These are phyloP conservation scores for Marronus borbonicus DNA, from an alignment of 2,888 invertebrate species.

Conservation along the genomic window DNA sequence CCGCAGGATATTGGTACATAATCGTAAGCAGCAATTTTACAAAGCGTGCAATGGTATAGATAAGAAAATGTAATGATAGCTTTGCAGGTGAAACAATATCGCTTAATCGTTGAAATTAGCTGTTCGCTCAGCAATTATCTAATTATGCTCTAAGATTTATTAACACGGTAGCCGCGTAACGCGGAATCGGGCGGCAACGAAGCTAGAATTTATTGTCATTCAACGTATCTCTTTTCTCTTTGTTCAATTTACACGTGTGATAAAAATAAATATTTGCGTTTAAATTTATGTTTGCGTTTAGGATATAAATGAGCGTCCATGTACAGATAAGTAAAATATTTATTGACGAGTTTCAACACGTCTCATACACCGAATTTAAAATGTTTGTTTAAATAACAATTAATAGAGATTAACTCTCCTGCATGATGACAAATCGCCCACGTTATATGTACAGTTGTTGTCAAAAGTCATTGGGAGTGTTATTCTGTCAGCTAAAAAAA, in stretches of 20 bases:
- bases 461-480: no score
- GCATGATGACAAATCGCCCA: not conserved
- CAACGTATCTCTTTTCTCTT: conserved; percentile 4
- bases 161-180: conserved; percentile 6
- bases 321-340: conserved; percentile 38
- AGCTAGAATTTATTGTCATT: conserved; percentile 30
- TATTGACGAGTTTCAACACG: conserved; percentile 23
- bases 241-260: conserved; percentile 43
- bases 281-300: conserved; percentile 33
- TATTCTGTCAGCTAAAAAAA: no score
- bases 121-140: conserved; percentile 14
- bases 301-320: conserved; percentile 33
- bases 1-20: not conserved
- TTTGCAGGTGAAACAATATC: conserved; percentile 2
- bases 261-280: conserved; percentile 43
- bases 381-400: conserved; percentile 29
- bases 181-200: not conserved
- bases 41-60: not conserved
- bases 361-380: conserved; percentile 26
- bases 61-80: not conserved
- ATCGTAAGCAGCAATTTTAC: not conserved
- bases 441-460: no score
- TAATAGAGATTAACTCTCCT: not conserved
- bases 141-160: conserved; percentile 14
- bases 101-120: not conserved